Percentiles rank a stretch among this genome's conserved stretches.
Evolutionary conservation across 2,888 invertebrate genomes (phyloP).

Genomic region (Sturmia bella): DNA sequence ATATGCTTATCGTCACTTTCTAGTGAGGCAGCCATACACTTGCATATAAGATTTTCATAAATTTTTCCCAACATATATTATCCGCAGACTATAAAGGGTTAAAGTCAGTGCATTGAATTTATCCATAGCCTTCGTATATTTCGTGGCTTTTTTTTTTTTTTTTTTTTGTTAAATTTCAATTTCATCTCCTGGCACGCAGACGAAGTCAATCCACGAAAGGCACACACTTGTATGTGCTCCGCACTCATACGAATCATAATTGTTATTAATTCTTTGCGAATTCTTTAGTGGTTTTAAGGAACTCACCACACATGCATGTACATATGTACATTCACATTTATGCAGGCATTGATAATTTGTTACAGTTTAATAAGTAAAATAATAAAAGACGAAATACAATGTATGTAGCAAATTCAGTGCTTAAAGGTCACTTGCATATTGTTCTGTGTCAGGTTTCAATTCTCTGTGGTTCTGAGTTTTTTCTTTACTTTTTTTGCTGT

Average conservation of each 20-base stretch:
- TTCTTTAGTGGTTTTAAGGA: constrained; percentile 44
- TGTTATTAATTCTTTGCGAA: constrained; percentile 25
- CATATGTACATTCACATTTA: not conserved
- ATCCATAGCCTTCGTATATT: not conserved
- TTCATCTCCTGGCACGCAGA: not conserved
- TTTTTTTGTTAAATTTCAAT: constrained; percentile 5
- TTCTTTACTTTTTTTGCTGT: not conserved
- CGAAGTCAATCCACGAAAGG: constrained; percentile 16
- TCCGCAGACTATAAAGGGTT: too few species aligned
- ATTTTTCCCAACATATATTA: too few species aligned
- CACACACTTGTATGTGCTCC: constrained; percentile 25
- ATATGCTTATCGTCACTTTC: too few species aligned
- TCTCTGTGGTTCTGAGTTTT: constrained; percentile 18
- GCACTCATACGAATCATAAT: constrained; percentile 46
- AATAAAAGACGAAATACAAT: not conserved
- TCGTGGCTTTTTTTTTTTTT: constrained; percentile 1
- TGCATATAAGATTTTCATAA: too few species aligned
- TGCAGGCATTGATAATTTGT: not conserved
- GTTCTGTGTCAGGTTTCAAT: constrained; percentile 27
- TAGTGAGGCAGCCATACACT: too few species aligned
- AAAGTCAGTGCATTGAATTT: constrained; percentile 7
- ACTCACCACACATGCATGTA: constrained; percentile 12
- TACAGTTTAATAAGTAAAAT: not conserved
- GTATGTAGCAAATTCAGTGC: not conserved
- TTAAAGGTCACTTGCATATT: too few species aligned